Conservation (phyloP, 1,140 invertebrate genomes). For the Limonius californicus region DNA sequence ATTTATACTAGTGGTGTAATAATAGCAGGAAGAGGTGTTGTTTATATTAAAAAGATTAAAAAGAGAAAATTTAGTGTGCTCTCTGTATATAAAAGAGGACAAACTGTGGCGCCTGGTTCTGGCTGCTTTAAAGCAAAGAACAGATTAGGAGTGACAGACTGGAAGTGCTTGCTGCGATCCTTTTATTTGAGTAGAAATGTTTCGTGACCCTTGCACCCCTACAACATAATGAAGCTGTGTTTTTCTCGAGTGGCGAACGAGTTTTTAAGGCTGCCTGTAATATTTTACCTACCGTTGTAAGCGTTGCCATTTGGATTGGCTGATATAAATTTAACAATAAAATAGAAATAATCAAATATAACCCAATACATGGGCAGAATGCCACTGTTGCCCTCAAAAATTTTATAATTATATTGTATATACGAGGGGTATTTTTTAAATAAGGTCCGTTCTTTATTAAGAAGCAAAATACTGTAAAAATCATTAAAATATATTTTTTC, state of each 20-base stretch:
- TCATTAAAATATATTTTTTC: too few species aligned
- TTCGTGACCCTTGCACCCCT: background rate
- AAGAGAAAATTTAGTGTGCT: background rate
- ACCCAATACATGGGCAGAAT: too few species aligned
- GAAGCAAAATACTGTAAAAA: too few species aligned
- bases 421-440: too few species aligned
- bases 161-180: conserved; percentile 3
- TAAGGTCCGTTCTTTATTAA: too few species aligned
- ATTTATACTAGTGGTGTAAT: background rate
- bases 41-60: conserved; percentile 16
- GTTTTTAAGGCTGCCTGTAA: background rate
- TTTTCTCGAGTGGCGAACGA: background rate
- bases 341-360: too few species aligned
- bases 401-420: too few species aligned
- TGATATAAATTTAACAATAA: too few species aligned
- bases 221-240: background rate
- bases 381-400: too few species aligned
- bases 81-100: background rate
- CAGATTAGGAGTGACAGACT: conserved; percentile 16
- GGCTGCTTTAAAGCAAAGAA: background rate
- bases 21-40: background rate
- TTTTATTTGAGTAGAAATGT: conserved; percentile 11
- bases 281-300: background rate
- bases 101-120: background rate
- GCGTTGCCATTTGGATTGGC: background rate